These are phyloP conservation scores for Lasioglossum albipes DNA, from an alignment of 1,140 invertebrate genomes.

Conservation along the genomic window DNA sequence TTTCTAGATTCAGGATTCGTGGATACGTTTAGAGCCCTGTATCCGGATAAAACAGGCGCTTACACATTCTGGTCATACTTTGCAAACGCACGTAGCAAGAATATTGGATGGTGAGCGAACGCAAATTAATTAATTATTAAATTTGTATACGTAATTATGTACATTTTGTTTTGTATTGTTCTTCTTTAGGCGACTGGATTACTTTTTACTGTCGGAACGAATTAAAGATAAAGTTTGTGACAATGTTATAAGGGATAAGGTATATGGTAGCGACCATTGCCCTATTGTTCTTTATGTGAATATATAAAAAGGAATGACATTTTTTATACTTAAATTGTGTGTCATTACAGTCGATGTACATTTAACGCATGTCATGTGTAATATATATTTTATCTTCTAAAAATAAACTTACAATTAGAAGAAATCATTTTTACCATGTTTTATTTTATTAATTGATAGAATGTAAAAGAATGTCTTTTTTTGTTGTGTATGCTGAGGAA, in stretches of 20 bases:
- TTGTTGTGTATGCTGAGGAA: background rate
- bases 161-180: slow-evolving; percentile 12
- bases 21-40: slow-evolving; percentile 93
- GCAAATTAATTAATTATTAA: slow-evolving; percentile 3
- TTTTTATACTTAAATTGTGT: slow-evolving; percentile 2
- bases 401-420: slow-evolving; percentile 21
- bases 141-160: background rate
- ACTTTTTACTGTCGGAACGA: slow-evolving; percentile 92
- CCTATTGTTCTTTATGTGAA: slow-evolving; percentile 56
- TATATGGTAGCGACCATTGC: slow-evolving; percentile 85
- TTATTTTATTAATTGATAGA: background rate
- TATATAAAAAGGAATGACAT: slow-evolving; percentile 32
- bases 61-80: slow-evolving; percentile 99
- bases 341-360: slow-evolving; percentile 4
- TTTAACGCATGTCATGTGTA: slow-evolving; percentile 1
- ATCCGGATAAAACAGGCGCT: slow-evolving; percentile 90
- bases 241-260: slow-evolving; percentile 85
- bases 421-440: background rate
- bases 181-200: slow-evolving; percentile 90
- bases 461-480: background rate
- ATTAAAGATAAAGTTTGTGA: slow-evolving; percentile 89
- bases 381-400: background rate
- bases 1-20: slow-evolving; percentile 90
- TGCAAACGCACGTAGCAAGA: slow-evolving; percentile 90
- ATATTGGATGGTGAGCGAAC: slow-evolving; percentile 85